Evolutionary conservation across 2,113 vertebrate species (phyloP).

Genomic region (Sapajus apella): DNA sequence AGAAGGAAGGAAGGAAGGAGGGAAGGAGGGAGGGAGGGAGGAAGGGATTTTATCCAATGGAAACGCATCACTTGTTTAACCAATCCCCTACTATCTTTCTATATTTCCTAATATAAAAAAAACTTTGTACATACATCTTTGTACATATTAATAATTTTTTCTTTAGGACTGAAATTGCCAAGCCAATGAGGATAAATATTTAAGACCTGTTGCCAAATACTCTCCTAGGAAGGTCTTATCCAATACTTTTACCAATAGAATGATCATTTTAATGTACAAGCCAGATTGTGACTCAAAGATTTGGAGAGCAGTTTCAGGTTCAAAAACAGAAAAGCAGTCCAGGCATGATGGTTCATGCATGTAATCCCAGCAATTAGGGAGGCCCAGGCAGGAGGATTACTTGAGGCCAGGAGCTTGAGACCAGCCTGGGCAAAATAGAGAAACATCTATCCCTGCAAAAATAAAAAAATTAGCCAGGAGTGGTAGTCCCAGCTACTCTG

Average conservation of each 20-base stretch:
- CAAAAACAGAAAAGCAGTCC: background rate
- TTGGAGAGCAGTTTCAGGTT: background rate
- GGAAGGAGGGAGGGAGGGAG: too few relatives aligned
- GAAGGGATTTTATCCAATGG: background rate
- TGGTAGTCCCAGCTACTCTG: too few relatives aligned
- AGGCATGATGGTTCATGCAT: too few relatives aligned
- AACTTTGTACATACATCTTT: conserved; percentile 25
- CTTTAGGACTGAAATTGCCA: background rate
- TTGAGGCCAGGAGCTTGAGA: too few relatives aligned
- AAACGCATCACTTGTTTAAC: background rate
- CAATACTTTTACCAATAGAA: background rate
- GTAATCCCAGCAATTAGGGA: too few relatives aligned
- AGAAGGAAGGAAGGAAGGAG: too few relatives aligned
- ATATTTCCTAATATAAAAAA: background rate
- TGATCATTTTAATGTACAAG: conserved; percentile 17
- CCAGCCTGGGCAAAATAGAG: too few relatives aligned
- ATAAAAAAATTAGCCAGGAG: too few relatives aligned
- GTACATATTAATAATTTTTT: background rate
- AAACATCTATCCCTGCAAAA: too few relatives aligned
- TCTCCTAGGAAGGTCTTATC: background rate
- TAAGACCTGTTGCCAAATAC: background rate
- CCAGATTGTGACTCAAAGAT: background rate
- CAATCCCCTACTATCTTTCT: background rate
- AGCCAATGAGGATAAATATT: background rate
- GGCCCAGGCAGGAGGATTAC: too few relatives aligned